Percentiles rank a stretch among this genome's conserved stretches.
Conservation (phyloP, 2,888 invertebrate species). For the Parnassius mnemosyne region DNA sequence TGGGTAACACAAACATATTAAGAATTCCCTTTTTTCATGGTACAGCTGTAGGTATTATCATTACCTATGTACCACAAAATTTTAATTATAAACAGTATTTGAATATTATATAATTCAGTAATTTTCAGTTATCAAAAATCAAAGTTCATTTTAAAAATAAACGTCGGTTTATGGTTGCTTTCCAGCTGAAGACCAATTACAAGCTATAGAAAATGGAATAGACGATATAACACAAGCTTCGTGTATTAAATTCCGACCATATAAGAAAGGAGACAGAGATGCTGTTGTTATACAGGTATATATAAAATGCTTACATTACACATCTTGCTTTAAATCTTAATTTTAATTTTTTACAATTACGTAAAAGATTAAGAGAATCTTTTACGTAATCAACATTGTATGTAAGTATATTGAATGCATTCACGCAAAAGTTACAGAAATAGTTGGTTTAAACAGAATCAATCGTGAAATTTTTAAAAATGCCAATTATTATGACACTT, state of each 20-base stretch:
- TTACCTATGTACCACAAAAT: too few species aligned
- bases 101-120: too few species aligned
- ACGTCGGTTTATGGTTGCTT: neutral
- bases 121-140: too few species aligned
- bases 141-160: too few species aligned
- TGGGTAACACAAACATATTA: conserved; percentile 43
- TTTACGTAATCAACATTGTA: neutral
- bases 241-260: conserved; percentile 73
- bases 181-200: conserved; percentile 64
- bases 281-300: conserved; percentile 74
- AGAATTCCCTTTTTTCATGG: neutral
- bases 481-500: neutral
- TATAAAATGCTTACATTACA: neutral
- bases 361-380: neutral
- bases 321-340: too few species aligned
- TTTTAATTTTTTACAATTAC: too few species aligned
- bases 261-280: conserved; percentile 66
- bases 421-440: neutral
- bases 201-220: conserved; percentile 70
- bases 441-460: neutral
- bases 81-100: too few species aligned
- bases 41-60: too few species aligned
- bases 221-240: conserved; percentile 70
- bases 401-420: too few species aligned
- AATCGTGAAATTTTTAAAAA: too few species aligned